Evolutionary conservation across 2,888 invertebrate species (phyloP).

Genomic region (Lobophora halterata): DNA sequence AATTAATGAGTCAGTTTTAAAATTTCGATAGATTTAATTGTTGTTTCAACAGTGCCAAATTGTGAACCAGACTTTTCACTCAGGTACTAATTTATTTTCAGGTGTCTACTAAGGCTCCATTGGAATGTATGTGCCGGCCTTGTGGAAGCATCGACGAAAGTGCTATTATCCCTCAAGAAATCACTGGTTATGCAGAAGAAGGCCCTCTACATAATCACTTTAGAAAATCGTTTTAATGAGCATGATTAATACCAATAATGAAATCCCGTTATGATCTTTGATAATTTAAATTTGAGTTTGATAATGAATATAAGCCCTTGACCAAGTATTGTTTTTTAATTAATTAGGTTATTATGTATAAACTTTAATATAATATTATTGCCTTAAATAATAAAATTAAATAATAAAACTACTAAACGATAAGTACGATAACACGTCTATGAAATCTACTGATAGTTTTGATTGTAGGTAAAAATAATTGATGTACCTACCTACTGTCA

Average conservation of each 20-base stretch:
- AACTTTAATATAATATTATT: no score
- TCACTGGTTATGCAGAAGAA: constrained; percentile 92
- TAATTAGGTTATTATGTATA: background rate
- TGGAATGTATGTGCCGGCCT: constrained; percentile 97
- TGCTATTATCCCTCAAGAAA: constrained; percentile 93
- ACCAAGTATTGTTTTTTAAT: constrained; percentile 16
- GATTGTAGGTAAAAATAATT: no score
- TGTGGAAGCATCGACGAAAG: constrained; percentile 94
- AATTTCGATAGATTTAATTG: no score
- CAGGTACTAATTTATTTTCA: constrained; percentile 49
- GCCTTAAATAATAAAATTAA: no score
- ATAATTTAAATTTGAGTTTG: no score
- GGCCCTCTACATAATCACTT: constrained; percentile 90
- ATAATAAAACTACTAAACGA: no score
- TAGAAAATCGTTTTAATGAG: constrained; percentile 81
- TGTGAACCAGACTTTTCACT: background rate
- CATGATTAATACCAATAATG: constrained; percentile 44
- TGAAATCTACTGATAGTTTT: no score
- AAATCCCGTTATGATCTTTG: no score
- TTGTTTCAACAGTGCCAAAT: no score
- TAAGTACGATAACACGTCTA: no score
- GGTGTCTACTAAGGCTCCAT: constrained; percentile 95
- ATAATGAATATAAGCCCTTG: constrained; percentile 28
- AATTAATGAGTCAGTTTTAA: no score
- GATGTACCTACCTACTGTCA: no score